Base-by-base conservation (phyloP, 2,888 invertebrate species). In the Notocelia uddmanniana region DNA sequence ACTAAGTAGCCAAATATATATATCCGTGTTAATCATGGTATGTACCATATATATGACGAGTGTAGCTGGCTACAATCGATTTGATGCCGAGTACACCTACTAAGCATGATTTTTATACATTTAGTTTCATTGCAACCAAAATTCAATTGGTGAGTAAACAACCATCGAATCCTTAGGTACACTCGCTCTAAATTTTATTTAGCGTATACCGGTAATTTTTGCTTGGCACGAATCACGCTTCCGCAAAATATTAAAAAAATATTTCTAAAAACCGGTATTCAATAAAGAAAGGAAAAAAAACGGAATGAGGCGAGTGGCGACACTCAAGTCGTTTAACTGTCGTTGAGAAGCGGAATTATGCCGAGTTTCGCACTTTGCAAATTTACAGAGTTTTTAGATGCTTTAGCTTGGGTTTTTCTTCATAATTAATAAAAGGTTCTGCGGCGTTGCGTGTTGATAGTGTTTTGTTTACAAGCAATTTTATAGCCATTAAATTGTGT, bases 381-480 rank as follows among this genome's bases (percentile, higher is more conserved):
- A 48, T 60, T 67, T 67, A 45, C 59, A 64, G 64, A 26, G 50
- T 71, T 71, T 71, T 71, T 50, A 76, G 77, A 77, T 79, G 79
- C 79, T 79, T 79, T 79, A 75, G 68, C 75, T 69, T 78, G 79
- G 81, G 81, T 86, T 85, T 81, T 50, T 50, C 19, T 79, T 81
- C 66, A 71, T 59, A 59, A 71, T 71, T 71, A 71, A 71, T 66
- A 59, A 63, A 59, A 31, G 52, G 26, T 37, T 41, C 41, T 50
- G 31, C 54, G 73, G 74, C 64, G 68, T 74, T 80, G 76, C 34
- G 19, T 26, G 5, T 31, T 15, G 2, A 50, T n/a, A 5, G 52
- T 34, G 52, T 21, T 21, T 26, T 21, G 21, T 34, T 50, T 34
- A 31, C 6, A 21, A 31, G 13, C 15, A 3, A 41, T 58, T 21